Base-by-base conservation (phyloP, 2,113 vertebrate genomes). In the Micromys minutus region DNA sequence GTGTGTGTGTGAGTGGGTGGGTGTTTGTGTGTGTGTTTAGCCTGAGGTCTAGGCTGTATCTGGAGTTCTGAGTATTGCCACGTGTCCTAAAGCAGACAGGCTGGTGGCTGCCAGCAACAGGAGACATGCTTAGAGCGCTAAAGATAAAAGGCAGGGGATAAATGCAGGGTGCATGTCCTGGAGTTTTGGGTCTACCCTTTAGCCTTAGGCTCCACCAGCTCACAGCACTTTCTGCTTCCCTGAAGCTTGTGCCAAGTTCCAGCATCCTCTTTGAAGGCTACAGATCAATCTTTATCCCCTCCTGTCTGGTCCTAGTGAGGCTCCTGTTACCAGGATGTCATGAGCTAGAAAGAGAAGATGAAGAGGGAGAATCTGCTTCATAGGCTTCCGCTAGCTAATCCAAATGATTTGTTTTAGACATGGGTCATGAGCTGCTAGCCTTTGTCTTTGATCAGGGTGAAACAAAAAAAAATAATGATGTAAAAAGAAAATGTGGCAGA, bases 111-210 rank as follows among this genome's bases (percentile, higher is more conserved):
- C 47, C 11, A 85, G 39, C 79, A 96, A 72, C 67, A 71, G 93
- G 57, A 85, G 61, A 67, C 94, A 80, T 17, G 9, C 59, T 91
- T 47, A 45, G 77, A 88, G 83, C 61, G 76, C 72, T 42, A 86
- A 47, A 90, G 96, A 96, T 93, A 93, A 90, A 97, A 97, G 80
- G 72, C 80, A 47, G 87, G 34, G 77, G 52, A 80, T 94, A 93
- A 87, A 93, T 74, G 81, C 13, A 92, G 96, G 89, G 57, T 95
- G 45, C 24, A 4, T 39, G 74, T 87, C 67, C 42, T 29, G 45
- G 93, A 63, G 83, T 90, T 55, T 76, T 87, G 76, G 34, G 88
- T 85, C 86, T 75, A 15, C 17, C 63, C 76, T 72, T 83, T 74
- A 11, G 12, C 71, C 77, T 75, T 80, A 63, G 65, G 74, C 81